Conservation (phyloP, 2,888 invertebrate genomes). For the Hyposoter dolosus region DNA sequence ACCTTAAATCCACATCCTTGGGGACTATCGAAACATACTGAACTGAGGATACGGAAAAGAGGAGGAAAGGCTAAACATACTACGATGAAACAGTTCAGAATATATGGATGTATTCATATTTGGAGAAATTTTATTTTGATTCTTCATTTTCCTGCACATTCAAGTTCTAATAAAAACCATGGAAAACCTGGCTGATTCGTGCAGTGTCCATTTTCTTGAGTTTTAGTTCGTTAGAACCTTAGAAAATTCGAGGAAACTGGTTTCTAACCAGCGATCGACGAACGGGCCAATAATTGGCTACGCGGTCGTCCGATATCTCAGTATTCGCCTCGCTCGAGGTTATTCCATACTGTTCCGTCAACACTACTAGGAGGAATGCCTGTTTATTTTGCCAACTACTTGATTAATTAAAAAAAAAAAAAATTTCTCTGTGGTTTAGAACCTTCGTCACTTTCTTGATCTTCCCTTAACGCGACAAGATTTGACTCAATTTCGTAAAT, state of each 20-base stretch:
- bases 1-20: conserved; percentile 58
- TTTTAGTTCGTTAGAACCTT: too few relatives aligned
- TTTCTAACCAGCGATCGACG: too few relatives aligned
- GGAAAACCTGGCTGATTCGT: too few relatives aligned
- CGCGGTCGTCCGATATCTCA: too few relatives aligned
- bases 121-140: background rate
- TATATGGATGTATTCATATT: background rate
- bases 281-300: too few relatives aligned
- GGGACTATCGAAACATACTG: background rate
- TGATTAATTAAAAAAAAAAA: background rate
- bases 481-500: conserved; percentile 51
- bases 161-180: too few relatives aligned
- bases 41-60: background rate
- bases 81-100: background rate
- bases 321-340: too few relatives aligned
- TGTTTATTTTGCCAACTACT: background rate
- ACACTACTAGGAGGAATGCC: background rate
- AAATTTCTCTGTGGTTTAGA: background rate
- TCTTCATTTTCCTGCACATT: background rate
- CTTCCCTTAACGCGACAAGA: conserved; percentile 50
- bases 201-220: too few relatives aligned
- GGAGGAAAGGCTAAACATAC: background rate
- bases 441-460: conserved; percentile 25
- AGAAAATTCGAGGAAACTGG: too few relatives aligned
- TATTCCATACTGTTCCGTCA: background rate